Conservation (phyloP, 2,888 invertebrate genomes). For the Cheilosia vulpina region DNA sequence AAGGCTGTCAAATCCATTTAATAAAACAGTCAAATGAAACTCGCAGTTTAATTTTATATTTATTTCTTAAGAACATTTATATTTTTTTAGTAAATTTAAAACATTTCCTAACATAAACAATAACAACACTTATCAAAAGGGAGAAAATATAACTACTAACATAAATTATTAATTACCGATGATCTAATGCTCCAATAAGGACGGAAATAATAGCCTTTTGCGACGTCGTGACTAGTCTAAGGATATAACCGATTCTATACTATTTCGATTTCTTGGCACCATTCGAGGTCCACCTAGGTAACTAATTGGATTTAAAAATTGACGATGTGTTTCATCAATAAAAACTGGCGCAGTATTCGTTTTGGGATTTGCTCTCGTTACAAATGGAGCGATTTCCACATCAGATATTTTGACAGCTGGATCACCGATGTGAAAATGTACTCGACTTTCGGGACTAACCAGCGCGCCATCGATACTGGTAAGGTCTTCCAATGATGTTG, state of each 20-base stretch:
- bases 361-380: conserved; percentile 76
- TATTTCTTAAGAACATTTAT: background rate
- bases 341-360: conserved; percentile 84
- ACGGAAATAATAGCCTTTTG: conserved; percentile 31
- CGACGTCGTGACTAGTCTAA: conserved; percentile 84
- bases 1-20: background rate
- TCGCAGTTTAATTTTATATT: background rate
- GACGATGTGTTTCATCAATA: conserved; percentile 84
- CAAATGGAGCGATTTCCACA: conserved; percentile 77
- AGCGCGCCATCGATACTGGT: conserved; percentile 29
- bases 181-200: conserved; percentile 12
- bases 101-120: background rate
- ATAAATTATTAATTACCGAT: conserved; percentile 3
- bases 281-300: conserved; percentile 88
- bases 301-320: conserved; percentile 88
- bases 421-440: conserved; percentile 17
- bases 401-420: conserved; percentile 68
- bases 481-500: conserved; percentile 61
- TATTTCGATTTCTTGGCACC: conserved; percentile 84
- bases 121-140: background rate
- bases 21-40: background rate
- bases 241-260: conserved; percentile 88
- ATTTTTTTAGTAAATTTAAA: background rate
- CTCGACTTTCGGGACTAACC: conserved; percentile 5
- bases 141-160: background rate